Evolutionary conservation across 2,113 vertebrate genomes (phyloP).

Genomic region (Mormyrus lacerda): DNA sequence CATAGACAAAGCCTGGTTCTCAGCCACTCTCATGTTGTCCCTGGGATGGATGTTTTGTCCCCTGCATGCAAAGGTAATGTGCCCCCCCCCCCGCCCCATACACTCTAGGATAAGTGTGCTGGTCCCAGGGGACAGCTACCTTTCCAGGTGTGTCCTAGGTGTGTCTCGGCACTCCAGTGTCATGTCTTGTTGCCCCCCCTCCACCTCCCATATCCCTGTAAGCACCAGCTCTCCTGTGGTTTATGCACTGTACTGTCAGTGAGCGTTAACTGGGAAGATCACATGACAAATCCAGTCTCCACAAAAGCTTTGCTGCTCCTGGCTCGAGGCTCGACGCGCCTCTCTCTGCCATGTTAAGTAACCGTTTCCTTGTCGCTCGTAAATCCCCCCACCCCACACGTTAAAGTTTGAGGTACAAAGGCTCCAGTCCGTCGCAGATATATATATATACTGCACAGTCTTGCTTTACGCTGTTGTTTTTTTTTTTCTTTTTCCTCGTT

Average conservation of each 20-base stretch:
- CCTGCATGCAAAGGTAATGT: not conserved
- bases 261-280: not conserved
- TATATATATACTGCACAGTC: not conserved
- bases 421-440: not conserved
- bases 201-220: not conserved
- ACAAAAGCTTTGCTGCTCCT: not conserved
- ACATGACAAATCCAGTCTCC: not conserved
- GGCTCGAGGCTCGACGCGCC: not conserved
- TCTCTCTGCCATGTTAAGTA: not conserved
- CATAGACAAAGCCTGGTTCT: not conserved
- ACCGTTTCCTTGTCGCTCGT: not conserved
- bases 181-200: not conserved
- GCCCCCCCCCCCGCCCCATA: not conserved
- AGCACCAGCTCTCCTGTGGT: not conserved
- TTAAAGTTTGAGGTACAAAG: not conserved
- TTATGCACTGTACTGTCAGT: not conserved
- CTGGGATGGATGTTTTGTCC: not conserved
- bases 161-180: not conserved
- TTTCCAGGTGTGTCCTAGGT: not conserved
- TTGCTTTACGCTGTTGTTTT: not conserved
- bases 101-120: not conserved
- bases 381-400: not conserved
- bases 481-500: conserved; percentile 41
- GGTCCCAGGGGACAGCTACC: not conserved
- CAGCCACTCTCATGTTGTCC: not conserved